These are phyloP conservation scores for Brenthis ino DNA, from an alignment of 2,888 invertebrate species.

Conservation along the genomic window DNA sequence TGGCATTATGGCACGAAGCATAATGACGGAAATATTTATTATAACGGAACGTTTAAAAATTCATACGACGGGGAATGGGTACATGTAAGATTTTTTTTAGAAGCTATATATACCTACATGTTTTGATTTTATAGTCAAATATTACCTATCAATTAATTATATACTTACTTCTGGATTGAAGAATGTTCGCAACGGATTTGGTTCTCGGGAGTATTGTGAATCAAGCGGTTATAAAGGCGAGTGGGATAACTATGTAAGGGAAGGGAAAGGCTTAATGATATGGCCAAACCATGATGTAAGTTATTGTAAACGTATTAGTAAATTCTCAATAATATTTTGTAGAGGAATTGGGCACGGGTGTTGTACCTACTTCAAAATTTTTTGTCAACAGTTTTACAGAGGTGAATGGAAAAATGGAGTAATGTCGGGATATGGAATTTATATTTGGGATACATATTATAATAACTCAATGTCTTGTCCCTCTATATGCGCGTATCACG, in stretches of 20 bases:
- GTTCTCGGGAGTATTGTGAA: slow-evolving; percentile 65
- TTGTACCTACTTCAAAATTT: neutral
- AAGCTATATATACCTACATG: slow-evolving; percentile 1
- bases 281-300: slow-evolving; percentile 84
- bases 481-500: slow-evolving; percentile 76
- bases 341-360: too few species aligned
- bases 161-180: slow-evolving; percentile 18
- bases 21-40: slow-evolving; percentile 65
- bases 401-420: slow-evolving; percentile 82
- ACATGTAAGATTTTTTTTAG: slow-evolving; percentile 53
- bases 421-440: slow-evolving; percentile 83
- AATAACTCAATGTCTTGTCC: slow-evolving; percentile 81
- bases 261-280: slow-evolving; percentile 83
- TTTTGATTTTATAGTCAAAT: neutral
- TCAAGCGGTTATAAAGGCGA: slow-evolving; percentile 79
- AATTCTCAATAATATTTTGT: neutral
- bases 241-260: slow-evolving; percentile 75
- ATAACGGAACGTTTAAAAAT: slow-evolving; percentile 57
- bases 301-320: slow-evolving; percentile 19
- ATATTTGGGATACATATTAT: slow-evolving; percentile 80
- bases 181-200: slow-evolving; percentile 72
- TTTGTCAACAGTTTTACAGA: slow-evolving; percentile 74
- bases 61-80: slow-evolving; percentile 72
- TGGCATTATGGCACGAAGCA: slow-evolving; percentile 79
- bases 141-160: neutral